phyloP scores from a whole-genome alignment of 2,113 vertebrate genomes.

The Tachysurus fulvidraco region DNA sequence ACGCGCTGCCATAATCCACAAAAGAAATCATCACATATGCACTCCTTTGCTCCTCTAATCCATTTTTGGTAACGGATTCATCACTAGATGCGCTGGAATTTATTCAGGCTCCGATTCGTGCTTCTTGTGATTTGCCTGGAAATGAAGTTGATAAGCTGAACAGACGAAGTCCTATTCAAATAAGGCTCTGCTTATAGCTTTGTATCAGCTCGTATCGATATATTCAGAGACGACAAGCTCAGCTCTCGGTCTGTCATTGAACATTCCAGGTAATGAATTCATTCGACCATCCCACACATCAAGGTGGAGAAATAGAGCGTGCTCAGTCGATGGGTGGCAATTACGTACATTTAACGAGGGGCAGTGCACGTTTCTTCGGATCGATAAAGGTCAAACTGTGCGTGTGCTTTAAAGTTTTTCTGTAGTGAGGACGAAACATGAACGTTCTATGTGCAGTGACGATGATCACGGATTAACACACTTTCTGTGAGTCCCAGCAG shows the following conservation, averaged over 20 bases:
- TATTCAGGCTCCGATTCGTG: not conserved
- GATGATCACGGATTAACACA: not conserved
- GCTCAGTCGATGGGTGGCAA: constrained; percentile 70
- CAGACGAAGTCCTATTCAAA: constrained; percentile 62
- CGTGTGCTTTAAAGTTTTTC: constrained; percentile 60
- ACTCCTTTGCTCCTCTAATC: constrained; percentile 6
- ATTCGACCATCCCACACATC: constrained; percentile 59
- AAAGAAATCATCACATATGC: not conserved
- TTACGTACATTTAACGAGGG: constrained; percentile 73
- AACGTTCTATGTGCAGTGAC: not conserved
- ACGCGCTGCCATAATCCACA: not conserved
- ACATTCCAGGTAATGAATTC: constrained; percentile 60
- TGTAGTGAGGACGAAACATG: constrained; percentile 31
- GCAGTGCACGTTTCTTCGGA: constrained; percentile 63
- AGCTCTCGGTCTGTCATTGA: constrained; percentile 49
- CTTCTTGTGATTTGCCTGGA: constrained; percentile 48
- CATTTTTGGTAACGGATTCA: constrained; percentile 2
- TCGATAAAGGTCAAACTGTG: constrained; percentile 75
- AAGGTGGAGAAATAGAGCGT: constrained; percentile 65
- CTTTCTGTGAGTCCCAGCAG: too few species aligned
- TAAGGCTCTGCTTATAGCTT: constrained; percentile 54
- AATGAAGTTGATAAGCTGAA: constrained; percentile 52
- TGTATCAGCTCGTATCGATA: constrained; percentile 54
- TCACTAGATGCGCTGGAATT: not conserved
- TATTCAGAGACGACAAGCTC: not conserved